These are phyloP conservation scores for Calephelis perditalis DNA, from an alignment of 2,888 invertebrate genomes.

Conservation along the genomic window DNA sequence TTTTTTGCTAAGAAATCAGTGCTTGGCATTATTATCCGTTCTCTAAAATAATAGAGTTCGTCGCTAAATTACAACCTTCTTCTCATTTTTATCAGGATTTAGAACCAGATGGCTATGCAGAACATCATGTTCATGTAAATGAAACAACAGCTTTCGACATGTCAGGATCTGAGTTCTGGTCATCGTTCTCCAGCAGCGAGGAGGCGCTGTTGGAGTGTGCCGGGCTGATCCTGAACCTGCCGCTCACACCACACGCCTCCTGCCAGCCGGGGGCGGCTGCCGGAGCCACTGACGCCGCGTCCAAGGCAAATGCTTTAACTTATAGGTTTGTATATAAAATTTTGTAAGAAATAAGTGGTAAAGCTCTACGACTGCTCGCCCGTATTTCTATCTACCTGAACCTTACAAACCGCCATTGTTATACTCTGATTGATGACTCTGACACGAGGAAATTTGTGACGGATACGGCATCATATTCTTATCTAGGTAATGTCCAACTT, in stretches of 20 bases:
- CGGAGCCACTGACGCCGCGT: conserved; percentile 67
- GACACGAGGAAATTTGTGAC: too few relatives aligned
- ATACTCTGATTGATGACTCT: too few relatives aligned
- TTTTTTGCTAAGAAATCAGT: too few relatives aligned
- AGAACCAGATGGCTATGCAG: conserved; percentile 81
- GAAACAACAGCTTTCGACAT: conserved; percentile 82
- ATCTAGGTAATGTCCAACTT: too few relatives aligned
- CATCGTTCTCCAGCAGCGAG: conserved; percentile 89
- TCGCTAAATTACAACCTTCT: too few relatives aligned
- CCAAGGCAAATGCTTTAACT: conserved; percentile 79
- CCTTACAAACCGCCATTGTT: too few relatives aligned
- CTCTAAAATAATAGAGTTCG: too few relatives aligned
- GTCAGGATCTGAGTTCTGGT: conserved; percentile 89
- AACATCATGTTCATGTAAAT: conserved; percentile 80
- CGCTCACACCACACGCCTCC: conserved; percentile 80
- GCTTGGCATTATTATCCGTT: too few relatives aligned
- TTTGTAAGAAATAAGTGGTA: too few relatives aligned
- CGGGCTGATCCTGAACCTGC: conserved; percentile 84
- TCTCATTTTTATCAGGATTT: conserved; percentile 61
- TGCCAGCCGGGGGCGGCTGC: conserved; percentile 65
- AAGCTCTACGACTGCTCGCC: too few relatives aligned
- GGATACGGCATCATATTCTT: too few relatives aligned
- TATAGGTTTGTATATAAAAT: conserved; percentile 71
- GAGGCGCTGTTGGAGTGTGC: conserved; percentile 86
- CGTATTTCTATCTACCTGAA: too few relatives aligned